Percentiles rank a stretch among this genome's conserved stretches.
These are phyloP conservation scores for Zoanthus sociatus DNA, from an alignment of 92 coral and sea anemone genomes.

Conservation along the genomic window DNA sequence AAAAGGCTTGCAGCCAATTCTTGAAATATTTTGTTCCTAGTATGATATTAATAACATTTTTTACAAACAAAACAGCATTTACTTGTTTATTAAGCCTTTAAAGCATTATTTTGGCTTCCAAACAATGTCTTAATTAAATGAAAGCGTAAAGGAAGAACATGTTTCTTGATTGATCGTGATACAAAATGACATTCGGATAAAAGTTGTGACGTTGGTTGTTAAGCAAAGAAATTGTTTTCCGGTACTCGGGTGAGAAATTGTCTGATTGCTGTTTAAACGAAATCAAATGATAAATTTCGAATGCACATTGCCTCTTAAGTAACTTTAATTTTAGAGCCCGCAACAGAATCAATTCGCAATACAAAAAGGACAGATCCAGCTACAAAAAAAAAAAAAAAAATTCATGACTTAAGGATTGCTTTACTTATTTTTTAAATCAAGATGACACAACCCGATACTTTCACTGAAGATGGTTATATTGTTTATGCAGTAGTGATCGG, in stretches of 20 bases:
- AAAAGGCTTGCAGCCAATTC: too few species aligned
- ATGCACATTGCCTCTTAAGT: not conserved
- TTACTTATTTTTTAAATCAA: not conserved
- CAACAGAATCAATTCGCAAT: too few species aligned
- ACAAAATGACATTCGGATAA: not conserved
- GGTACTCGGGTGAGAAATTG: not conserved
- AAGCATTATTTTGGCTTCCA: too few species aligned
- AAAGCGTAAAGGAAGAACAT: too few species aligned
- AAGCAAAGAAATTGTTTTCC: constrained; percentile 6
- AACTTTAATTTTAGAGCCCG: not conserved
- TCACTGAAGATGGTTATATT: constrained; percentile 17
- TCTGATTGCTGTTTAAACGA: not conserved
- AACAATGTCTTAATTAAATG: too few species aligned
- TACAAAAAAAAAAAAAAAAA: not conserved
- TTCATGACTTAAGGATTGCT: too few species aligned
- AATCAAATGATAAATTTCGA: not conserved
- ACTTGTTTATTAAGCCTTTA: too few species aligned
- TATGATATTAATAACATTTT: too few species aligned
- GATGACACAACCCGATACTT: not conserved
- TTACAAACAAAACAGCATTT: too few species aligned
- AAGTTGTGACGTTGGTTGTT: not conserved
- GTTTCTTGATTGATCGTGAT: too few species aligned
- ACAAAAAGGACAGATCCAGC: not conserved
- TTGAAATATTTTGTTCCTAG: too few species aligned
- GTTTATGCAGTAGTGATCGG: constrained; percentile 41